Conservation (phyloP, 2,797 vertebrate species). For the Micromesistius poutassou region DNA sequence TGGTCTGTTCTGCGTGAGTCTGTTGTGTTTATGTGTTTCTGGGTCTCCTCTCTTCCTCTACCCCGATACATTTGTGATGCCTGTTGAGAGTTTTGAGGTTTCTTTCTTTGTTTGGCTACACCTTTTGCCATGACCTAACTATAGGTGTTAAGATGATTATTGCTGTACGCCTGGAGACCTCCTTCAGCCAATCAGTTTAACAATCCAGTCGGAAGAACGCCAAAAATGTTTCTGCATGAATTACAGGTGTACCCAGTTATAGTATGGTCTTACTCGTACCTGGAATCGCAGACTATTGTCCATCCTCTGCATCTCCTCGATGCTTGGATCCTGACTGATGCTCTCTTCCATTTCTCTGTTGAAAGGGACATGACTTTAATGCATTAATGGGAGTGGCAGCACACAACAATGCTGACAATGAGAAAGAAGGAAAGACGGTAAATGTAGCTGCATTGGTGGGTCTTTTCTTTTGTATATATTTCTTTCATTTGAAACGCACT, state of each 20-base stretch:
- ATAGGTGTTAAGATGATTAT: background rate
- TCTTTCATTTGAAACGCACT: background rate
- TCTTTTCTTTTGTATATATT: background rate
- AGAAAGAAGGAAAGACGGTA: background rate
- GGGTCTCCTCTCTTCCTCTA: background rate
- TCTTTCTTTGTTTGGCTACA: too few species aligned
- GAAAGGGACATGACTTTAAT: conserved; percentile 10
- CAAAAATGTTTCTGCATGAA: too few species aligned
- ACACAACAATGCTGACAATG: background rate
- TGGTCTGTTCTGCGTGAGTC: background rate
- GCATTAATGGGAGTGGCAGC: background rate
- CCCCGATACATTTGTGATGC: background rate
- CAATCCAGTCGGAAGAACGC: too few species aligned
- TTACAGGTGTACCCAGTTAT: too few species aligned
- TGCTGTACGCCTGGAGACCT: background rate
- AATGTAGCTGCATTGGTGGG: too few species aligned
- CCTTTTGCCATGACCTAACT: too few species aligned
- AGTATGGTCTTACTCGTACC: conserved; percentile 45
- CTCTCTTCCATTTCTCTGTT: conserved; percentile 60
- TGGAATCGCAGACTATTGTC: conserved; percentile 68
- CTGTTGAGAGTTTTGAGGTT: too few species aligned
- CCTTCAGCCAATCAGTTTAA: too few species aligned
- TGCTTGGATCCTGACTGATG: conserved; percentile 47
- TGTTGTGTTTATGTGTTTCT: background rate
- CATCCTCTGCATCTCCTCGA: conserved; percentile 60